Conservation (phyloP, 2,797 vertebrate genomes). For the Pangasius macronema region DNA sequence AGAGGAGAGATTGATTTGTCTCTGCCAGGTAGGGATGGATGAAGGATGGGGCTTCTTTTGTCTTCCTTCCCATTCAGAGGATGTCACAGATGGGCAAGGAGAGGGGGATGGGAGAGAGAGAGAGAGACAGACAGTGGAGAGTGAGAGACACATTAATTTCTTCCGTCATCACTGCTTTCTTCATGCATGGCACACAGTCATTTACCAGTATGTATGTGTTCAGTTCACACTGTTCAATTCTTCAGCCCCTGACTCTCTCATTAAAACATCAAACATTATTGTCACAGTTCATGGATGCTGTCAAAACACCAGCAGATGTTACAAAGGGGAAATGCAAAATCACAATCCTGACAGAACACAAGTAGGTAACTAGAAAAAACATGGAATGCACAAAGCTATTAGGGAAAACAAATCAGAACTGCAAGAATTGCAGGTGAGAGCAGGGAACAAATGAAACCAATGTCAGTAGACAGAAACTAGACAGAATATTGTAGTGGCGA, state of each 20-base stretch:
- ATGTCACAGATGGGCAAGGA: conserved; percentile 68
- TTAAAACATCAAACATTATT: background rate
- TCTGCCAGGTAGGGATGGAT: conserved; percentile 59
- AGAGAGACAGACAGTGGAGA: conserved; percentile 42
- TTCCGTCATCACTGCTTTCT: conserved; percentile 44
- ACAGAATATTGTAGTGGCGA: background rate
- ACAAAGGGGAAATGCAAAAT: background rate
- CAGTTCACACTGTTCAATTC: background rate
- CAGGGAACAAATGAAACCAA: background rate
- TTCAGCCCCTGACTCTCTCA: background rate
- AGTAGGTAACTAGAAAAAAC: background rate
- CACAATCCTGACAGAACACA: background rate
- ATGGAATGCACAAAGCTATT: background rate
- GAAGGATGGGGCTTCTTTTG: conserved; percentile 65
- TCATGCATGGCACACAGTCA: conserved; percentile 17
- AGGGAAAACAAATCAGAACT: background rate
- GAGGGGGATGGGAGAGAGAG: conserved; percentile 56
- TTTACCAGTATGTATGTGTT: background rate
- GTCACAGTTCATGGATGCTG: background rate
- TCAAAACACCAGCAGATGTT: conserved; percentile 17
- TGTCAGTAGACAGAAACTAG: background rate
- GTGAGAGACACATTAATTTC: conserved; percentile 64
- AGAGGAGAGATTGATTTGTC: conserved; percentile 64
- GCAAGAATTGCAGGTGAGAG: background rate
- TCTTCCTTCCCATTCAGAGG: conserved; percentile 57